Base-by-base conservation (phyloP, 2,888 invertebrate genomes). In the Meliscaeva auricollis region DNA sequence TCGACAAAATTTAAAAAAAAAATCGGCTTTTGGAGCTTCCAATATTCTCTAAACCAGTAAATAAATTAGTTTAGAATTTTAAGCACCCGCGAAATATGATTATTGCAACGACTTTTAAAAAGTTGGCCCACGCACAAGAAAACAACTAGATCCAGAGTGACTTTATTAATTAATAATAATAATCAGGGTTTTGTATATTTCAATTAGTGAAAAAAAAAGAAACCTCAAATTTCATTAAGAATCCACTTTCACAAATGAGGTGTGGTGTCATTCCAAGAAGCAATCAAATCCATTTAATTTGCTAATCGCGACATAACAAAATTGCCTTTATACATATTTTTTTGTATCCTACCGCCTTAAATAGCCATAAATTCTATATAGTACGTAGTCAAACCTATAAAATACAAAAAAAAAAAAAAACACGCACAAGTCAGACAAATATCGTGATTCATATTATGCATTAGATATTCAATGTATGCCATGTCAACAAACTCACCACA, bases 401-500 rank as follows among this genome's bases (percentile, higher is more conserved):
- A 58, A 3, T 26, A 58, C 20, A 20, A 11, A 11, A 3, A 2
- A 17, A 44, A 48, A 3, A 3, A n/a, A 9, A 9, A 13, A 22
- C 58, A 60, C 58, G 58, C 58, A 22, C 38, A 5, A 52, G 52
- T 8, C 20, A 35, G 58, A 35, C 58, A 58, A 20, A 58, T 26
- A 58, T 13, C n/a, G 20, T 38, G 38, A 41, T 32, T 60, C 58
- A 58, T 56, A 11, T 22, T 3, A 26, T 52, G 2, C 30, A 70
- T 30, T 32, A 32, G 26, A 26, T 26, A 26, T 26, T 4, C n/a
- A 13, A 48, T 13, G n/a, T 11, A 22, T 50, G 3, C 13, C 13
- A 22, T 20, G 48, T 50, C 75, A 68, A 58, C 20, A 54, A 56
- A 44, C 35, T 48, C 46, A 17, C 32, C 56, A 44, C 44, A 54